Evolutionary conservation across 2,113 vertebrate species (phyloP).

Genomic region (Cranoglanis bouderius): DNA sequence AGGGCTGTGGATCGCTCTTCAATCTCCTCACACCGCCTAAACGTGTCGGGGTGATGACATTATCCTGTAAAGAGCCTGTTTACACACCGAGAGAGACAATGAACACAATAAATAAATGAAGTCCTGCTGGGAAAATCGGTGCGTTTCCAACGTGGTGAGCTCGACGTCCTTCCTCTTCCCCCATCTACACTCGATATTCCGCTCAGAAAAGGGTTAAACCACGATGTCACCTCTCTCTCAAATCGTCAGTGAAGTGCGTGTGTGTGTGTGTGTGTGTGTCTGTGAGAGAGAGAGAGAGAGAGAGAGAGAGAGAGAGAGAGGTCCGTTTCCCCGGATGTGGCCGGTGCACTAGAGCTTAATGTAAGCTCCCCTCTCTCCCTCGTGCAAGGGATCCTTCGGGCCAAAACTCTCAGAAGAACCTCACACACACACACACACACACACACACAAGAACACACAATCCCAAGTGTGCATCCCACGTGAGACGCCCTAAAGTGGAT

Average conservation of each 20-base stretch:
- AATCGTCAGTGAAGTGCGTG: background rate
- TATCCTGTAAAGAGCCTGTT: background rate
- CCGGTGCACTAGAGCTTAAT: background rate
- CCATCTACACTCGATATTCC: background rate
- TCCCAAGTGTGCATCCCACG: constrained; percentile 32
- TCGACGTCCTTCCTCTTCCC: background rate
- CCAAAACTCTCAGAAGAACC: constrained; percentile 8
- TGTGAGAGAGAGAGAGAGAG: too few species aligned
- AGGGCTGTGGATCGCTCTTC: background rate
- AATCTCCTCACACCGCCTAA: background rate
- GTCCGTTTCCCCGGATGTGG: background rate
- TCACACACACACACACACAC: constrained; percentile 16
- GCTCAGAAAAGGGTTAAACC: background rate
- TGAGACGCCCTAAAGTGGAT: constrained; percentile 38
- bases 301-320: background rate
- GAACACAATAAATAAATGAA: background rate
- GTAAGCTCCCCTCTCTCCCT: constrained; percentile 5
- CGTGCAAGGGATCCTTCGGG: background rate
- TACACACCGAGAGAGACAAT: background rate
- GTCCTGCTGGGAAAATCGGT: background rate
- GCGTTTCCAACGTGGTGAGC: background rate
- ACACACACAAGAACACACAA: constrained; percentile 11
- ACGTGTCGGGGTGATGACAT: background rate
- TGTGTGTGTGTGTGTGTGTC: constrained; percentile 5
- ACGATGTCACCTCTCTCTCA: constrained; percentile 9